phyloP scores from a whole-genome alignment of 2,888 invertebrate genomes.

The Clanis bilineata region DNA sequence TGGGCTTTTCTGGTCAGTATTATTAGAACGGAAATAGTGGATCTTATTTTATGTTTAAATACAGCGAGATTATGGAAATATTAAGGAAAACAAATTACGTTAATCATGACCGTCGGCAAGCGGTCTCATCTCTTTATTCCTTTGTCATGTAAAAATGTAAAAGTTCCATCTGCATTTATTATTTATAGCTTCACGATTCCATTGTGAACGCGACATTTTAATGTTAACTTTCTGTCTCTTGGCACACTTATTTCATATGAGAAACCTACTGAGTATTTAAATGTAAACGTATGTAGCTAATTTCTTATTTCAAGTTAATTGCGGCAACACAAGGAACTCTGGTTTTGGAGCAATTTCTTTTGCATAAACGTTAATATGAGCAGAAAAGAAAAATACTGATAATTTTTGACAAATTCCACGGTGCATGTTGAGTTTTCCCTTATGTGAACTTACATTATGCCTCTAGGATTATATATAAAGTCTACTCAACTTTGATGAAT shows the following conservation, averaged over 20 bases:
- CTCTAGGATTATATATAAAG: no score
- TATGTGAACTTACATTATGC: no score
- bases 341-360: not conserved
- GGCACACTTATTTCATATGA: not conserved
- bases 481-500: no score
- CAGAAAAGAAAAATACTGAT: no score
- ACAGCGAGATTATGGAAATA: no score
- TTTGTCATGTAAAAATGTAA: slow-evolving; percentile 23
- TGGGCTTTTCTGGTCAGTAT: no score
- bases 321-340: not conserved
- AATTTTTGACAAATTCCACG: no score
- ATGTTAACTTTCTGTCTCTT: slow-evolving; percentile 16
- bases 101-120: not conserved
- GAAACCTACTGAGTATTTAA: not conserved
- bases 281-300: not conserved
- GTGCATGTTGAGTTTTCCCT: no score
- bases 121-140: not conserved
- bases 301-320: not conserved
- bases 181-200: slow-evolving; percentile 23
- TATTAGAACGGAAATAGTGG: no score
- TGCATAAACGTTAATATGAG: no score
- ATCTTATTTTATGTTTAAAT: no score
- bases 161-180: slow-evolving; percentile 19
- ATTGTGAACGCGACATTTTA: slow-evolving; percentile 23
- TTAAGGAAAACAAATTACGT: no score